A percentile compares a stretch with the other conserved stretches of the same genome.
Conservation (phyloP, 2,113 vertebrate species). For the Polypterus senegalus region DNA sequence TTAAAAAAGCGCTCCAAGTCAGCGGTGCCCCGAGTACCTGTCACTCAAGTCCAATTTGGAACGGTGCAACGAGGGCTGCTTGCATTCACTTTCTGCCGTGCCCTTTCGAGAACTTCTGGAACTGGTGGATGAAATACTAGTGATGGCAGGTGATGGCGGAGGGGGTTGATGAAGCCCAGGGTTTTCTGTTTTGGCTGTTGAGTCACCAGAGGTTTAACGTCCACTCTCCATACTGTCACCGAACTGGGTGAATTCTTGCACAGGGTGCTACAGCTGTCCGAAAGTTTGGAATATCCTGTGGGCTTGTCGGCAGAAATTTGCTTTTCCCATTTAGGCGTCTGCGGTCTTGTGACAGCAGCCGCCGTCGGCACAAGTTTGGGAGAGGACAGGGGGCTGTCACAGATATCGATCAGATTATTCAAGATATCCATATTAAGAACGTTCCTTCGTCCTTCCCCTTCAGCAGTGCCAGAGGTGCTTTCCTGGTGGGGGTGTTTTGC, state of each 20-base stretch:
- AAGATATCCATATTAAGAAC: slow-evolving; percentile 78
- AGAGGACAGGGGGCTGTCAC: slow-evolving; percentile 52
- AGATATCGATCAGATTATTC: slow-evolving; percentile 78
- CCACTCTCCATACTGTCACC: slow-evolving; percentile 23
- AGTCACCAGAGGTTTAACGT: slow-evolving; percentile 19
- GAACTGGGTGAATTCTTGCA: slow-evolving; percentile 23
- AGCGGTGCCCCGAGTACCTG: slow-evolving; percentile 73
- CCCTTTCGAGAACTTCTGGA: slow-evolving; percentile 30
- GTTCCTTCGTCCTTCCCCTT: slow-evolving; percentile 31
- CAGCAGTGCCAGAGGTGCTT: slow-evolving; percentile 26
- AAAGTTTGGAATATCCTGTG: slow-evolving; percentile 34
- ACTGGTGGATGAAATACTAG: slow-evolving; percentile 39
- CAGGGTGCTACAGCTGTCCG: slow-evolving; percentile 75
- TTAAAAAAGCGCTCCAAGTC: slow-evolving; percentile 94
- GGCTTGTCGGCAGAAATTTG: slow-evolving; percentile 33
- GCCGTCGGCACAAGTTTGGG: slow-evolving; percentile 23
- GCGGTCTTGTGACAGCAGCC: slow-evolving; percentile 21
- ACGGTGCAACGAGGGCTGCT: slow-evolving; percentile 68
- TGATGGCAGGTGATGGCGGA: slow-evolving; percentile 41
- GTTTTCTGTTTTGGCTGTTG: slow-evolving; percentile 22
- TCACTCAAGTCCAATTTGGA: slow-evolving; percentile 93
- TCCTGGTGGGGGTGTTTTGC: slow-evolving; percentile 55
- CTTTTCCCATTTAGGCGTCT: slow-evolving; percentile 19
- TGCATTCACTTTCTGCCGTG: slow-evolving; percentile 39
- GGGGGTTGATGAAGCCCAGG: slow-evolving; percentile 27